Evolutionary conservation across 2,113 vertebrate species (phyloP).

Genomic region (Stigmatopora argus): DNA sequence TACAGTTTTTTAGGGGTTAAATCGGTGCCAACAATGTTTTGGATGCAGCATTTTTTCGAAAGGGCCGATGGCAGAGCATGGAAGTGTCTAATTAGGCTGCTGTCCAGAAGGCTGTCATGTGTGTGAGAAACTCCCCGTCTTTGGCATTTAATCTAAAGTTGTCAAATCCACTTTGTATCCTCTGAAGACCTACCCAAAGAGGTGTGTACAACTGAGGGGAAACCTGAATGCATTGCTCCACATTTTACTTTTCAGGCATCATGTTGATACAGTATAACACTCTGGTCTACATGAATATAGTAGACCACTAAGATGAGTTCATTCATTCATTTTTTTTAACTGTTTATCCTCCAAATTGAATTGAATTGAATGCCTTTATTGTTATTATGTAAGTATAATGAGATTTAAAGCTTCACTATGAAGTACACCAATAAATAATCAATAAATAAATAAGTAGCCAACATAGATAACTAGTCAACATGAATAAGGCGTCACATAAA

Average conservation of each 20-base stretch:
- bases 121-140: slow-evolving; percentile 63
- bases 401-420: no score
- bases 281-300: slow-evolving; percentile 11
- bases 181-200: slow-evolving; percentile 41
- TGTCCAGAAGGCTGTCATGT: slow-evolving; percentile 66
- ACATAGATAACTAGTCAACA: no score
- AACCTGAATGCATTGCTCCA: slow-evolving; percentile 61
- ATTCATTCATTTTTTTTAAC: no score
- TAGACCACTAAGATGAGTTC: background rate
- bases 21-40: slow-evolving; percentile 16
- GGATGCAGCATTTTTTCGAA: slow-evolving; percentile 48
- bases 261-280: slow-evolving; percentile 30
- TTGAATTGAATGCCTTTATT: no score
- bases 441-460: no score
- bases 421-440: no score
- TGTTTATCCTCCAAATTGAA: no score
- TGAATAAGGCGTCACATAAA: no score
- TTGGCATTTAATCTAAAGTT: slow-evolving; percentile 71
- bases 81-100: slow-evolving; percentile 70
- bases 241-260: slow-evolving; percentile 52
- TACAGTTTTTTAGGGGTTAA: background rate
- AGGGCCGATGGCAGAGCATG: slow-evolving; percentile 55
- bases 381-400: no score
- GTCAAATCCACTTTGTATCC: slow-evolving; percentile 69
- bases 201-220: slow-evolving; percentile 54